phyloP scores from a whole-genome alignment of 2,113 vertebrate genomes.

The Mobula hypostoma region DNA sequence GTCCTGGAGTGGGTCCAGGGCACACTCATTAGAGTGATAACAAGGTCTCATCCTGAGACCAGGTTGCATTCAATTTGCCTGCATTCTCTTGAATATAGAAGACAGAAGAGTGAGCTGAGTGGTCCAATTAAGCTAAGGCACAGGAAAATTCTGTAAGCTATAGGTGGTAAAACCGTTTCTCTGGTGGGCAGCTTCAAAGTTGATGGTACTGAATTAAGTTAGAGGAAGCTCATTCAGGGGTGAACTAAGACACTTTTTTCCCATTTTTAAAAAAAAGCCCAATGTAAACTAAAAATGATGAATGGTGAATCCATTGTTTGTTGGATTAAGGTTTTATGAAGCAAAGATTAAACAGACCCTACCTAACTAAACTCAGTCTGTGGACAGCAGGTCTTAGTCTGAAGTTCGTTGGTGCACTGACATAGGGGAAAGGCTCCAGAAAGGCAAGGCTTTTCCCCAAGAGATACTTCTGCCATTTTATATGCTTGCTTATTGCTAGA shows the following conservation, averaged over 20 bases:
- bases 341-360: neutral
- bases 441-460: neutral
- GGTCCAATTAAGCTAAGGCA: neutral
- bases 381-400: neutral
- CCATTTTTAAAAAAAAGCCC: neutral
- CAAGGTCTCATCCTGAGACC: neutral
- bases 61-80: neutral
- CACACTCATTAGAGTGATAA: neutral
- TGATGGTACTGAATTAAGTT: neutral
- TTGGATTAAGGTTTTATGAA: neutral
- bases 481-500: neutral
- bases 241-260: neutral
- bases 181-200: neutral
- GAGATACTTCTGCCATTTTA: neutral
- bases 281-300: neutral
- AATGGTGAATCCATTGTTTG: no score
- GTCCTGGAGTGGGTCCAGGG: neutral
- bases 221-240: neutral
- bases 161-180: neutral
- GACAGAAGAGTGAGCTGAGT: neutral
- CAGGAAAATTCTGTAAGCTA: neutral
- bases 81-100: neutral
- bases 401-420: neutral
- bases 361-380: neutral
- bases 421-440: neutral